These are phyloP conservation scores for Candidula unifasciata DNA, from an alignment of 2,888 invertebrate genomes.

Conservation along the genomic window DNA sequence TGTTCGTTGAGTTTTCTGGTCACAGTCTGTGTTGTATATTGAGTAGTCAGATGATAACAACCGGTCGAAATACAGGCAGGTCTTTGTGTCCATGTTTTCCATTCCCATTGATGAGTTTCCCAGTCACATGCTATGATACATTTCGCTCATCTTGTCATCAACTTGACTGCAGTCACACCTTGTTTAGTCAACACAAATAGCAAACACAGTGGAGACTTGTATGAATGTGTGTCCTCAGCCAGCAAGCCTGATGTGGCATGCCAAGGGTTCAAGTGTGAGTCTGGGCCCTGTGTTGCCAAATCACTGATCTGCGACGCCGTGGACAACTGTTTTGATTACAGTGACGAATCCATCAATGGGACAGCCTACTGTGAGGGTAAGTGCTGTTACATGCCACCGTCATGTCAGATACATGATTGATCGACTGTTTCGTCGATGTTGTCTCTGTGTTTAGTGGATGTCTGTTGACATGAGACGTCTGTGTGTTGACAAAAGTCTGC, in stretches of 20 bases:
- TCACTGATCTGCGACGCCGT: conserved; percentile 56
- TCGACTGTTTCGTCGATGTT: neutral
- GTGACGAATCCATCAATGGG: conserved; percentile 55
- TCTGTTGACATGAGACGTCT: too few species aligned
- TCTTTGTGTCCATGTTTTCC: too few species aligned
- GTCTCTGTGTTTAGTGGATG: neutral
- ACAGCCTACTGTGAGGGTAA: conserved; percentile 55
- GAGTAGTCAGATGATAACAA: too few species aligned
- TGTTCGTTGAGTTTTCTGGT: too few species aligned
- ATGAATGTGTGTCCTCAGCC: conserved; percentile 4
- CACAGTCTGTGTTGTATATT: too few species aligned
- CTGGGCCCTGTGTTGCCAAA: conserved; percentile 55
- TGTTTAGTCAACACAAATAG: too few species aligned
- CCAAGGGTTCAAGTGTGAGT: conserved; percentile 50
- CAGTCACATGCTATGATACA: too few species aligned
- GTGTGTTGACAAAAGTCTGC: neutral
- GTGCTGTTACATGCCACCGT: neutral
- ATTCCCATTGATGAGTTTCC: too few species aligned
- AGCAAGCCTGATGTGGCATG: conserved; percentile 36
- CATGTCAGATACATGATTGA: neutral
- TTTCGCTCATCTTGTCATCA: too few species aligned
- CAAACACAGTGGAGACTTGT: too few species aligned
- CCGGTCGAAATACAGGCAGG: too few species aligned
- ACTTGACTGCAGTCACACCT: too few species aligned
- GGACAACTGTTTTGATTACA: conserved; percentile 57